Evolutionary conservation across 2,888 invertebrate genomes (phyloP), one percentile per base, ranked within the genome.

Genomic region (Drosophila melanocephala): DNA sequence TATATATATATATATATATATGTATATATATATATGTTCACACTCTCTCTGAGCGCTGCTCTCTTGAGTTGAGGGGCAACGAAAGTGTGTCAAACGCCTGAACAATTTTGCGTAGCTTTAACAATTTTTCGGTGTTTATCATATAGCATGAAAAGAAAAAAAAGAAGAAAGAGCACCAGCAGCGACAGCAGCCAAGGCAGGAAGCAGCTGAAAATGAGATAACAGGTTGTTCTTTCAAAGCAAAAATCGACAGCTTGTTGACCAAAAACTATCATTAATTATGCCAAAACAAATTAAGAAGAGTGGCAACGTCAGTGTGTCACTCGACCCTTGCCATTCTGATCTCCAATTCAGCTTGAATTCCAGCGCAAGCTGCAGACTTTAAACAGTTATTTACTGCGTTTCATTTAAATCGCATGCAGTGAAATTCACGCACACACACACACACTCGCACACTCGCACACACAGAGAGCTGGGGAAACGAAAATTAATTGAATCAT

Each of bases 31-130:
- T 35, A 5, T 35, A 35, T 35, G 14, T 12, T 35, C 7, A 26
- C 26, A 7, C 37, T 26, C 64, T 53, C 57, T 70, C 62, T 61
- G 12, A 47, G 52, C 61, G 47, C 50, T 42, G 61, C 72, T 66
- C 71, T 80, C 57, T 74, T 65, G 58, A 51, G 55, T 37, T 62
- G 42, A 44, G 60, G 58, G 69, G 56, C 67, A 83, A 80, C 71
- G 84, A 89, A 91, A 90, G 91, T 89, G 90, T 91, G 89, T 88
- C 90, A 89, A 86, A 85, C 77, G 91, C 57, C 75, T 82, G 85
- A 87, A 90, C 76, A 84, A 86, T 73, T 85, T 88, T 70, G 79
- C 78, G 85, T 32, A 61, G 84, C 89, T 79, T 80, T 72, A 64
- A 68, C 66, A 47, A 75, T 35, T 83, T 82, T 81, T 84, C 32